Conservation (phyloP, 2,888 invertebrate genomes). For the Smittia sp. region DNA sequence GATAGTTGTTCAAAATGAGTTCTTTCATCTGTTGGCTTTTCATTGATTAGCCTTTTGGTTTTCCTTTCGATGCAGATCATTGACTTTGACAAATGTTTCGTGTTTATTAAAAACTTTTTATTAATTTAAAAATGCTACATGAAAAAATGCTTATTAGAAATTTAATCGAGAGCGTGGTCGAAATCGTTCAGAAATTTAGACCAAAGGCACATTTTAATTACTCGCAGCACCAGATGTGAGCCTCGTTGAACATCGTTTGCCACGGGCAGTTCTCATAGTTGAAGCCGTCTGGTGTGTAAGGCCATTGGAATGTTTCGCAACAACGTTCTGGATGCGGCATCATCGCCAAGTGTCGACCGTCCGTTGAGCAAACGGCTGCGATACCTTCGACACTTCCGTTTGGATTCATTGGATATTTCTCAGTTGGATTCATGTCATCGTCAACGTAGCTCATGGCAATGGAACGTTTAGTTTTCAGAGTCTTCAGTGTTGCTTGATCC, state of each 20-base stretch:
- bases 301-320: slow-evolving; percentile 87
- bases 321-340: slow-evolving; percentile 99
- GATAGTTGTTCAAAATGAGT: too few species aligned
- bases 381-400: slow-evolving; percentile 85
- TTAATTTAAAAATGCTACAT: too few species aligned
- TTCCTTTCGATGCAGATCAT: too few species aligned
- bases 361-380: slow-evolving; percentile 82
- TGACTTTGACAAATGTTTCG: too few species aligned
- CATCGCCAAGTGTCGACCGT: slow-evolving; percentile 93
- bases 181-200: too few species aligned
- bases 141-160: too few species aligned
- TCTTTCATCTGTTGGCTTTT: too few species aligned
- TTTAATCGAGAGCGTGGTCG: too few species aligned
- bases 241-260: slow-evolving; percentile 89
- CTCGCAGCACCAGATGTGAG: slow-evolving; percentile 65
- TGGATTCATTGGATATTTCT: slow-evolving; percentile 90
- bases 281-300: slow-evolving; percentile 62
- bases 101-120: too few species aligned
- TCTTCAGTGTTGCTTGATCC: slow-evolving; percentile 54
- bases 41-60: too few species aligned
- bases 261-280: slow-evolving; percentile 67
- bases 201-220: not conserved
- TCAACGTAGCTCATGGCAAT: slow-evolving; percentile 81
- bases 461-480: slow-evolving; percentile 60
- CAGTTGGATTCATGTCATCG: slow-evolving; percentile 71